Evolutionary conservation across 2,113 vertebrate species (phyloP), one percentile per base, ranked within the genome.

Genomic region (Alouatta palliata): DNA sequence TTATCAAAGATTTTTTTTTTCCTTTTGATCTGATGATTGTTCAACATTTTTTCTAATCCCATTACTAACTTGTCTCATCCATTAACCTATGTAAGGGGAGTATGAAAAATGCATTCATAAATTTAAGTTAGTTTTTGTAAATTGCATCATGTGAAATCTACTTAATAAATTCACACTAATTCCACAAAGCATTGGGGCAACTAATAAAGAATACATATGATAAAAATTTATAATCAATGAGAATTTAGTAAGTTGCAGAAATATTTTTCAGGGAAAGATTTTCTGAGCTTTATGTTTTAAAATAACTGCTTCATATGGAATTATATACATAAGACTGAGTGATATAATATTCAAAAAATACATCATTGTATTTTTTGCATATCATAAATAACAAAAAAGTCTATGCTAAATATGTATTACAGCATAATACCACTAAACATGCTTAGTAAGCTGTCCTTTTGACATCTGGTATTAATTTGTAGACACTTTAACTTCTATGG

Each of bases 21-120:
- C n/a, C 64, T 71, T 92, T 77, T 70, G n/a, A 70, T 77, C 14
- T 64, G 16, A 80, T 79, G 35, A 81, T 25, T 73, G 9, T 35
- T 76, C 13, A 32, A 21, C 61, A 68, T 87, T 95, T 93, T 88
- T 93, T 43, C 25, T 68, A 30, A 73, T 94, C 91, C 91, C 17
- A 66, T 32, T 77, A 84, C 47, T 79, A 91, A 91, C 23, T 83
- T 83, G 56, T 37, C 47, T 88, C 32, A 94, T 71, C 82, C 85
- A 54, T 73, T 88, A 83, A 45, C 58, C 23, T 32, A 37, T 64
- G 58, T 64, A 58, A 71, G 82, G 91, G 49, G 12, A 83, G 30
- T 40, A 66, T 79, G 43, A 88, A 94, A 14, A 92, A 91, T 20
- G 87, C 87, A 45, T 75, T 3, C n/a, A 87, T 40, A 77, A 82